Percentiles rank a stretch among this genome's conserved stretches.
Conservation (phyloP, 30 jellyfish, hydroid and myxozoan genomes). For the Turritopsis dohrnii region DNA sequence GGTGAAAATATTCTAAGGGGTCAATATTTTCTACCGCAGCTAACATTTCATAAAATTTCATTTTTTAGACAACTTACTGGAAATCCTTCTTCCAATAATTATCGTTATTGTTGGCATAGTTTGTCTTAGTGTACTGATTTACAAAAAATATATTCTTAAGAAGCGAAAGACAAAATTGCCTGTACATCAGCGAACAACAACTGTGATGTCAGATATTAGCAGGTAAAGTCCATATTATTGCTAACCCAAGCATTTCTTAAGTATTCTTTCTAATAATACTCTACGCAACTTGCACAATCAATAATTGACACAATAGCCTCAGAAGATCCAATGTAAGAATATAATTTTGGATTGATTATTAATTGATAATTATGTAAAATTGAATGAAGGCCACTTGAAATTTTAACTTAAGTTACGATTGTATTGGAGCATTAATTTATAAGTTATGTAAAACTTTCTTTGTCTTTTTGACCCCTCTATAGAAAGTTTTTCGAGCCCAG, state of each 20-base stretch:
- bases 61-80: background rate
- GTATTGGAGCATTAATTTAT: no score
- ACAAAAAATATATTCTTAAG: background rate
- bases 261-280: no score
- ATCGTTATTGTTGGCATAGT: background rate
- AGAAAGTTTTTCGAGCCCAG: background rate
- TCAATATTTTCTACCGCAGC: no score
- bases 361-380: no score
- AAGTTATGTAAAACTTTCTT: background rate
- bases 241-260: background rate
- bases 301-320: background rate
- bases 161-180: background rate
- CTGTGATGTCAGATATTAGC: background rate
- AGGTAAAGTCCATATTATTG: background rate
- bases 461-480: no score
- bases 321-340: no score
- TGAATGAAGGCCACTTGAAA: no score
- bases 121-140: background rate
- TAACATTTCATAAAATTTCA: no score
- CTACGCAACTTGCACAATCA: background rate
- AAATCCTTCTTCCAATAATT: background rate
- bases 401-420: background rate
- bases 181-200: background rate
- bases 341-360: no score
- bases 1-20: no score